These are phyloP conservation scores for Plagiodera versicolora DNA, from an alignment of 2,888 invertebrate species.

Conservation along the genomic window DNA sequence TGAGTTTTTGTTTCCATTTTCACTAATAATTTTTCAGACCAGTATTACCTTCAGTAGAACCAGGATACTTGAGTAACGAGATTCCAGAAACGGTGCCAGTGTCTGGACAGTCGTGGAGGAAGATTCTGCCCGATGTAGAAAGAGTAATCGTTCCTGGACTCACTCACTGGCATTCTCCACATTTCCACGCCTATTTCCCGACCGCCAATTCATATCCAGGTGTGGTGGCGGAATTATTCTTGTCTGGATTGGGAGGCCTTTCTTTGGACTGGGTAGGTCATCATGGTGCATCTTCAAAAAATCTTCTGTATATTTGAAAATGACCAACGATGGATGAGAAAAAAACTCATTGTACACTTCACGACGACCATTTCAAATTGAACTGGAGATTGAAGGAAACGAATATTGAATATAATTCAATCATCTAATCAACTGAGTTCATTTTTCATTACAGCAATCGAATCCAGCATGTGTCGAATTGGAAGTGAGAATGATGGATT, in stretches of 20 bases:
- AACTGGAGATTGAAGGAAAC: too few species aligned
- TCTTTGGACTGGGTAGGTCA: constrained; percentile 42
- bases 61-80: constrained; percentile 81
- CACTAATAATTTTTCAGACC: constrained; percentile 54
- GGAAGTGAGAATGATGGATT: constrained; percentile 89
- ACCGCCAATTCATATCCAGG: constrained; percentile 85
- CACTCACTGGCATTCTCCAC: constrained; percentile 93
- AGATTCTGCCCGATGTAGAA: constrained; percentile 83
- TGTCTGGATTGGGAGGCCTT: constrained; percentile 42
- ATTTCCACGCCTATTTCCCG: constrained; percentile 91
- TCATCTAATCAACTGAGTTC: background rate
- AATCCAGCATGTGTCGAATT: constrained; percentile 80
- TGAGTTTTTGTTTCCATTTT: too few species aligned
- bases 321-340: too few species aligned
- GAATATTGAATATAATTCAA: too few species aligned
- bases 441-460: constrained; percentile 35
- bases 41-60: constrained; percentile 85
- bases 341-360: too few species aligned
- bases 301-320: too few species aligned
- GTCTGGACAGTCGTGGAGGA: constrained; percentile 81
- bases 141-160: constrained; percentile 88
- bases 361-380: too few species aligned
- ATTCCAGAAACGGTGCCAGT: constrained; percentile 82
- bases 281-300: too few species aligned
- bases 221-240: constrained; percentile 69